Conservation (phyloP, 2,113 vertebrate genomes). For the Ranitomeya imitator region DNA sequence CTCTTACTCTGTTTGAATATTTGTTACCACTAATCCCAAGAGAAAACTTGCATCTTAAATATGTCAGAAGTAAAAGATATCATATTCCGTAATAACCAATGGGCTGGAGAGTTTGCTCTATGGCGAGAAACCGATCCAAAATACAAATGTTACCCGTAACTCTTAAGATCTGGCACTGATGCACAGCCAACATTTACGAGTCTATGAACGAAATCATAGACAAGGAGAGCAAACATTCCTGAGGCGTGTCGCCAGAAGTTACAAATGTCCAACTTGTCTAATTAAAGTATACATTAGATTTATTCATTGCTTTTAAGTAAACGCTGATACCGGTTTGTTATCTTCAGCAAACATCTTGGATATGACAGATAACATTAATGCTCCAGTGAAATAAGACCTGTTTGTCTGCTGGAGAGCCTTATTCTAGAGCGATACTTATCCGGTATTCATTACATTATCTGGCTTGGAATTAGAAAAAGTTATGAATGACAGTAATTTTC, state of each 20-base stretch:
- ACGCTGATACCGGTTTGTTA: constrained; percentile 26
- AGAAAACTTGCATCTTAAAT: constrained; percentile 28
- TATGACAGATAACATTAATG: constrained; percentile 30
- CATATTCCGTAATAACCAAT: constrained; percentile 22
- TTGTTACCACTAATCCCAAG: constrained; percentile 40
- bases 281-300: constrained; percentile 34
- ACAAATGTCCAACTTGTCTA: constrained; percentile 42
- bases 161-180: constrained; percentile 23
- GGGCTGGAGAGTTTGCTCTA: constrained; percentile 23
- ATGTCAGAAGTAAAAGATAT: constrained; percentile 27
- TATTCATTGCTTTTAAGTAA: constrained; percentile 38
- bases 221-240: constrained; percentile 34
- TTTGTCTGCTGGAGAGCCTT: constrained; percentile 16
- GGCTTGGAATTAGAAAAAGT: neutral
- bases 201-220: constrained; percentile 28
- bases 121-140: constrained; percentile 26
- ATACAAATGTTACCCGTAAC: constrained; percentile 19
- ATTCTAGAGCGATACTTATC: neutral
- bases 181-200: constrained; percentile 3
- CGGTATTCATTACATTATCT: neutral
- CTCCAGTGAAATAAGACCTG: constrained; percentile 31
- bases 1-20: constrained; percentile 31
- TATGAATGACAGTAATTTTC: neutral
- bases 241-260: constrained; percentile 20
- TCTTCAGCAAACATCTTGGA: constrained; percentile 39